Evolutionary conservation across 2,797 vertebrate genomes (phyloP).

Genomic region (Pempheris klunzingeri): DNA sequence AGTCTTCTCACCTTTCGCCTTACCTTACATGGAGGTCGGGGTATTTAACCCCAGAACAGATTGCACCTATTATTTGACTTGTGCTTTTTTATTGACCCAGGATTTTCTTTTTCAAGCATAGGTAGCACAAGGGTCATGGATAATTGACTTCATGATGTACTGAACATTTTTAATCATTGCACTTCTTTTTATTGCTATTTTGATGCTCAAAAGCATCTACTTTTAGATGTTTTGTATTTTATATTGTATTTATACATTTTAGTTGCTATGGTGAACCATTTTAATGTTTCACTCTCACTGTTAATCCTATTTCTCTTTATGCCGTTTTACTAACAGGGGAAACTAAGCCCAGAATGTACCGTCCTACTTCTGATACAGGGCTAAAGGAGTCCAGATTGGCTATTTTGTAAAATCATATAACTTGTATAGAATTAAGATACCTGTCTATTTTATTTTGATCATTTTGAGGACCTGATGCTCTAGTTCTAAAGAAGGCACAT

Average conservation of each 20-base stretch:
- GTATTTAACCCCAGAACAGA: conserved; percentile 47
- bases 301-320: background rate
- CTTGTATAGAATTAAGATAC: background rate
- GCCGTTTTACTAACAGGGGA: background rate
- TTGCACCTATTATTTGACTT: conserved; percentile 32
- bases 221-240: conserved; percentile 6
- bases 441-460: background rate
- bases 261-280: conserved; percentile 8
- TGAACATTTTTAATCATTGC: conserved; percentile 6
- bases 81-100: conserved; percentile 13
- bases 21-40: conserved; percentile 10
- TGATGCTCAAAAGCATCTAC: background rate
- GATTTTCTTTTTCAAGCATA: conserved; percentile 23
- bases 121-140: conserved; percentile 25
- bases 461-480: background rate
- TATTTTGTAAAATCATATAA: background rate
- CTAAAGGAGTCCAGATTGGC: background rate
- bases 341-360: background rate
- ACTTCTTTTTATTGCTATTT: conserved; percentile 9
- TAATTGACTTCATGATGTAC: conserved; percentile 22
- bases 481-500: background rate
- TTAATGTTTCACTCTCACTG: background rate
- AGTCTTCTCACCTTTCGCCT: conserved; percentile 29
- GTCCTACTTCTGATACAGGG: background rate
- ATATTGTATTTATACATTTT: conserved; percentile 10